A percentile compares a stretch with the other conserved stretches of the same genome.
Conservation (phyloP, 2,888 invertebrate genomes). For the Drosophila trichaetosa region DNA sequence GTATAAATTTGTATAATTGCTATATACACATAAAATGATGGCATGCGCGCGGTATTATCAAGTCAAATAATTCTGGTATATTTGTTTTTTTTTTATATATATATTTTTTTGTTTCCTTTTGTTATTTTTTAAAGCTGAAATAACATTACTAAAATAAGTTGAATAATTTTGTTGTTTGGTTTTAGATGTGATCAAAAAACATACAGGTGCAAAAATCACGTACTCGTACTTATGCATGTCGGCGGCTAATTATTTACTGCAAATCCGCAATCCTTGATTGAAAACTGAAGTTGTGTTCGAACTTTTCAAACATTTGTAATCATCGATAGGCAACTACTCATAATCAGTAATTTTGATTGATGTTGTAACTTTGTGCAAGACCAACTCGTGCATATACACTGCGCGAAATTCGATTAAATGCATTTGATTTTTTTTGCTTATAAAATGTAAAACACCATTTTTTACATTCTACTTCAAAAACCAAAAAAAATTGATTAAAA, state of each 20-base stretch:
- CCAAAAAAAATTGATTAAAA: no score
- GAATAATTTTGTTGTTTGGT: constrained; percentile 19
- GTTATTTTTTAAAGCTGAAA: constrained; percentile 24
- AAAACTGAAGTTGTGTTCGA: constrained; percentile 1
- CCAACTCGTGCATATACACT: constrained; percentile 18
- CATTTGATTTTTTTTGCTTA: no score
- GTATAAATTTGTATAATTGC: constrained; percentile 28
- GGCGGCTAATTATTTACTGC: constrained; percentile 8
- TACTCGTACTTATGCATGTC: constrained; percentile 37
- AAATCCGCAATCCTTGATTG: constrained; percentile 2
- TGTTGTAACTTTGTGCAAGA: constrained; percentile 44
- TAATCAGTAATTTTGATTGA: constrained; percentile 34
- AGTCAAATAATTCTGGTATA: constrained; percentile 26
- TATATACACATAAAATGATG: constrained; percentile 40
- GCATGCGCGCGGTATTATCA: constrained; percentile 49
- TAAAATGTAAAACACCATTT: no score
- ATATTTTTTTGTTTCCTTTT: neutral
- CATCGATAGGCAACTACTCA: constrained; percentile 26
- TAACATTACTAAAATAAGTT: constrained; percentile 4
- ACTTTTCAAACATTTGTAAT: constrained; percentile 15
- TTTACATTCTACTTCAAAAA: no score
- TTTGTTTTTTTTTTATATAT: constrained; percentile 2
- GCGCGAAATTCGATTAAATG: no score
- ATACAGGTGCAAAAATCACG: constrained; percentile 17
- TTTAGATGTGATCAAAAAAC: constrained; percentile 3